phyloP scores from a whole-genome alignment of 2,888 invertebrate species.

The Fabriciana adippe region DNA sequence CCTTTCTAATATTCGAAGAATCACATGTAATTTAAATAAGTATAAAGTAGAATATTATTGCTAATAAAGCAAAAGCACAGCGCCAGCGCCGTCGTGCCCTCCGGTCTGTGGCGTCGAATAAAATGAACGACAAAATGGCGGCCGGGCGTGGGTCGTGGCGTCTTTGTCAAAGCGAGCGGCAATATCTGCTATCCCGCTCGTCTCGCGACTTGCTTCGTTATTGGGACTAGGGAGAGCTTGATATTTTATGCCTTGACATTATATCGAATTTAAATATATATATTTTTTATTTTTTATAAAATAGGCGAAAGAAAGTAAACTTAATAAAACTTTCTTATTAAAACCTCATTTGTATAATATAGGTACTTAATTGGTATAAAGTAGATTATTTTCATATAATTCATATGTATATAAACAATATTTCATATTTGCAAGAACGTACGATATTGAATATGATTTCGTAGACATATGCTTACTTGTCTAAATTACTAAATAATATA shows the following conservation, averaged over 20 bases:
- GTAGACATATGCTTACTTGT: neutral
- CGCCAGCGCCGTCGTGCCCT: constrained; percentile 45
- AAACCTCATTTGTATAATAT: neutral
- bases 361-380: neutral
- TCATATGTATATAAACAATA: neutral
- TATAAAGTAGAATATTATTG: constrained; percentile 5
- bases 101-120: constrained; percentile 42
- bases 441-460: neutral
- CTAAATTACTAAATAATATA: constrained; percentile 1
- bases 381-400: neutral
- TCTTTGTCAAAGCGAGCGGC: neutral
- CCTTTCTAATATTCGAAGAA: constrained; percentile 3
- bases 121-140: constrained; percentile 59
- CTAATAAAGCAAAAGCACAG: constrained; percentile 23
- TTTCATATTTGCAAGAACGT: neutral
- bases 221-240: neutral
- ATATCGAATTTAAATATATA: neutral
- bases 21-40: constrained; percentile 26
- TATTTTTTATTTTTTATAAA: too few species aligned
- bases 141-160: constrained; percentile 24
- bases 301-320: too few species aligned
- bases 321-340: too few species aligned
- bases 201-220: neutral
- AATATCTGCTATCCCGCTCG: constrained; percentile 23
- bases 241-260: neutral